These are phyloP conservation scores for Drosophila melanica DNA, from an alignment of 1,140 invertebrate species.

Conservation along the genomic window DNA sequence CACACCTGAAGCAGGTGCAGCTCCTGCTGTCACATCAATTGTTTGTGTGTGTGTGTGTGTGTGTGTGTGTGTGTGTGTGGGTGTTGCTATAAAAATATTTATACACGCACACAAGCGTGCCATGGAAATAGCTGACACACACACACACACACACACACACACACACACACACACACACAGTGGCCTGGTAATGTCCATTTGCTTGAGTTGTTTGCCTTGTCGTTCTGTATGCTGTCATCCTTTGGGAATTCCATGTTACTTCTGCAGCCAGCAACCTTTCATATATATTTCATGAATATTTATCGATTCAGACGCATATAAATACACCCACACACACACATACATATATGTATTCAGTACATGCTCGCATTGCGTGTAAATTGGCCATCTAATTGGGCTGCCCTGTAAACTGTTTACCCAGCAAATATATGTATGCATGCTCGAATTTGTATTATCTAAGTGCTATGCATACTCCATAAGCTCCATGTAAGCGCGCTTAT, in stretches of 20 bases:
- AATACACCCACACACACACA: conserved; percentile 21
- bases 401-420: conserved; percentile 18
- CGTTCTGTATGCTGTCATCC: conserved; percentile 62
- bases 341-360: not conserved
- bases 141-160: conserved; percentile 28
- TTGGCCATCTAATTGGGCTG: conserved; percentile 39
- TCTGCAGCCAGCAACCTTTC: conserved; percentile 41
- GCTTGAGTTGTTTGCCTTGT: conserved; percentile 44
- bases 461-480: conserved; percentile 1
- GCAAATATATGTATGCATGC: conserved; percentile 10
- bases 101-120: conserved; percentile 37
- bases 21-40: conserved; percentile 44
- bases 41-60: conserved; percentile 23
- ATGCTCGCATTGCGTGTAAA: conserved; percentile 34
- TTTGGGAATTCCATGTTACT: conserved; percentile 53
- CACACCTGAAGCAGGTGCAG: conserved; percentile 43
- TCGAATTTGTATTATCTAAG: conserved; percentile 6
- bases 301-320: conserved; percentile 63
- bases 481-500: not conserved
- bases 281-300: conserved; percentile 79
- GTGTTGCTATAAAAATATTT: conserved; percentile 64
- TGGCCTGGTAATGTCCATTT: conserved; percentile 49
- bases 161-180: conserved; percentile 2
- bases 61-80: conserved; percentile 11
- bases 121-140: conserved; percentile 30